Conservation (phyloP, 2,888 invertebrate species). For the Tachina fera region DNA sequence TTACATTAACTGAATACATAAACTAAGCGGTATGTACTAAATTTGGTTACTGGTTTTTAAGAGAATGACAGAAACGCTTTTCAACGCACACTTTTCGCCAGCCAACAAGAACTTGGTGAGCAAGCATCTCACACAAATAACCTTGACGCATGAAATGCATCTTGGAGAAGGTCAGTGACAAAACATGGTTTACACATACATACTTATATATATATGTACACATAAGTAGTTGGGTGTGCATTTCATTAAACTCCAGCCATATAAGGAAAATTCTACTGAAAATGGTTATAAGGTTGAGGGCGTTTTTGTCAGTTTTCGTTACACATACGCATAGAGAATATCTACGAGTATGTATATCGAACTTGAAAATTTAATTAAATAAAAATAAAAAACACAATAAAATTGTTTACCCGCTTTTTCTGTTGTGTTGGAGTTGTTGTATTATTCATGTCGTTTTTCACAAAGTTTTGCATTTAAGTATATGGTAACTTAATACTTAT, state of each 20-base stretch:
- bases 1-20: conserved; percentile 32
- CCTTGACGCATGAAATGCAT: conserved; percentile 67
- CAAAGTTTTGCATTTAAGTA: not conserved
- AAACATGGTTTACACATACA: conserved; percentile 19
- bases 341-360: not conserved
- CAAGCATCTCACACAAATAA: conserved; percentile 57
- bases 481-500: conserved; percentile 7
- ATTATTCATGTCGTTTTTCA: conserved; percentile 20
- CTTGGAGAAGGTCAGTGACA: conserved; percentile 71
- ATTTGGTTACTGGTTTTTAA: conserved; percentile 61
- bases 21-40: conserved; percentile 47
- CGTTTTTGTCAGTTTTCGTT: conserved; percentile 28
- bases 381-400: conserved; percentile 31
- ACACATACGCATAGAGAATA: conserved; percentile 22
- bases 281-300: conserved; percentile 49
- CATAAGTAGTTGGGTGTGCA: not conserved
- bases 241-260: conserved; percentile 44
- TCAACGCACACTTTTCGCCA: conserved; percentile 14
- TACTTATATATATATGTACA: not conserved
- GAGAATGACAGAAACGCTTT: conserved; percentile 36
- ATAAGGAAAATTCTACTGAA: conserved; percentile 63
- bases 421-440: conserved; percentile 19
- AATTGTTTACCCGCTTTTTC: not conserved
- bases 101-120: conserved; percentile 11
- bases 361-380: conserved; percentile 58